Conservation (phyloP, 1,140 invertebrate genomes). For the Ostrea denselamellosa region DNA sequence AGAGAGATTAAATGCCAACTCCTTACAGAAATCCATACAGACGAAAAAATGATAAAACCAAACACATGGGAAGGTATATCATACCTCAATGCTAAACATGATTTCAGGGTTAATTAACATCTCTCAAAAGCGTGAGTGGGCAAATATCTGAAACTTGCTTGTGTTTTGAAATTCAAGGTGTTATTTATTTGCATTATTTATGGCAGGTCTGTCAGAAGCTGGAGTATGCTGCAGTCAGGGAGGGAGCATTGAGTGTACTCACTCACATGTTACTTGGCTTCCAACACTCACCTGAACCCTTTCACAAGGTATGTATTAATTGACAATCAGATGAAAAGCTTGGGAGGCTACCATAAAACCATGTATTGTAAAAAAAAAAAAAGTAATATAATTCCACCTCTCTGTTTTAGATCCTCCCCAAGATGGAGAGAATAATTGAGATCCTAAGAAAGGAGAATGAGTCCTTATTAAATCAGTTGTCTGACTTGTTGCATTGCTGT, state of each 20-base stretch:
- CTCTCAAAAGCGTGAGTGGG: too few species aligned
- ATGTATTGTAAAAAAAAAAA: neutral
- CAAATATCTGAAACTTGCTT: too few species aligned
- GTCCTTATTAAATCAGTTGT: conserved; percentile 57
- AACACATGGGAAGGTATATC: too few species aligned
- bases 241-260: conserved; percentile 69
- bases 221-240: conserved; percentile 62
- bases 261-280: conserved; percentile 74
- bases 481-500: conserved; percentile 69
- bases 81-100: too few species aligned
- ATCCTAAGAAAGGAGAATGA: conserved; percentile 46
- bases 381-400: neutral
- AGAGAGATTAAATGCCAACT: too few species aligned
- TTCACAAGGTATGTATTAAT: conserved; percentile 73
- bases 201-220: conserved; percentile 73
- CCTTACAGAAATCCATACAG: neutral
- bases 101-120: too few species aligned
- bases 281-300: conserved; percentile 75
- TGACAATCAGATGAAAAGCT: too few species aligned
- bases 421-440: conserved; percentile 60
- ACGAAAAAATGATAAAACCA: neutral
- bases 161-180: too few species aligned
- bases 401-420: conserved; percentile 65
- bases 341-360: too few species aligned
- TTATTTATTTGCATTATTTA: conserved; percentile 17